phyloP scores from a whole-genome alignment of 2,888 invertebrate genomes.

The Pyrrhia umbra region DNA sequence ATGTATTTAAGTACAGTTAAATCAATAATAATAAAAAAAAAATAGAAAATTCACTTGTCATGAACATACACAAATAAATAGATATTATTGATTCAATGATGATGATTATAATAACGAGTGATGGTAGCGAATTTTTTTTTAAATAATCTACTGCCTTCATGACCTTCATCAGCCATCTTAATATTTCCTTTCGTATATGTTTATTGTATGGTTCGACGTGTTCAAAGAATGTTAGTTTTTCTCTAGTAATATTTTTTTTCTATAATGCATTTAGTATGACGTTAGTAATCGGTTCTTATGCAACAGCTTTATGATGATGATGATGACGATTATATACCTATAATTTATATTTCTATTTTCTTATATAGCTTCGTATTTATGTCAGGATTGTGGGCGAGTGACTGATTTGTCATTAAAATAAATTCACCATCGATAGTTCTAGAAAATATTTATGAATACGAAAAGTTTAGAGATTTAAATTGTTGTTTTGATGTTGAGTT shows the following conservation, averaged over 20 bases:
- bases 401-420: constrained; percentile 39
- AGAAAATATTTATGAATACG: constrained; percentile 43
- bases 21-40: too few species aligned
- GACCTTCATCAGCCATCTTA: too few species aligned
- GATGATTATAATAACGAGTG: too few species aligned
- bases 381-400: constrained; percentile 14
- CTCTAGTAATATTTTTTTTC: background rate
- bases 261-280: background rate
- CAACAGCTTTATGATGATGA: background rate
- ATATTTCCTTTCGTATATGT: too few species aligned
- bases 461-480: constrained; percentile 9
- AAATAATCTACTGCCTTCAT: too few species aligned
- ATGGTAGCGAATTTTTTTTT: too few species aligned
- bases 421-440: constrained; percentile 30
- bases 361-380: background rate
- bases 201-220: too few species aligned
- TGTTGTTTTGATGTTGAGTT: background rate
- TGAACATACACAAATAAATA: too few species aligned
- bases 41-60: too few species aligned
- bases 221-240: background rate
- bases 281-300: background rate
- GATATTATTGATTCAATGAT: too few species aligned
- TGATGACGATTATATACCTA: background rate
- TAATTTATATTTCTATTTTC: background rate
- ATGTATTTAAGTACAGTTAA: too few species aligned